phyloP scores from a whole-genome alignment of 2,797 vertebrate species.

The Neostethus bicornis region DNA sequence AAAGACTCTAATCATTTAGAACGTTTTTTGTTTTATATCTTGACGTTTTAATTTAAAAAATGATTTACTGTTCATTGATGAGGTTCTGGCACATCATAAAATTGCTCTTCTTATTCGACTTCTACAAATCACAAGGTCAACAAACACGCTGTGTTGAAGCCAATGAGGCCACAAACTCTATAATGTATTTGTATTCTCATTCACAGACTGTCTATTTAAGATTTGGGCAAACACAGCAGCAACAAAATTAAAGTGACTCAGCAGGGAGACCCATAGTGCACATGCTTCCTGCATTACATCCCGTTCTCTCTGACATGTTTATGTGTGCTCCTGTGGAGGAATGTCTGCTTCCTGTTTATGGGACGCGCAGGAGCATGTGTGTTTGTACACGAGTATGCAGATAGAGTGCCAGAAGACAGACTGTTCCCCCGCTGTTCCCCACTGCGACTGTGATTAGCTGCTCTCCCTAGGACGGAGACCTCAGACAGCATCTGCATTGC shows the following conservation, averaged over 20 bases:
- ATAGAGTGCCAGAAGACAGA: conserved; percentile 43
- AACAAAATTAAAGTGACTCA: conserved; percentile 25
- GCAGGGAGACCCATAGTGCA: conserved; percentile 23
- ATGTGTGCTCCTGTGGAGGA: conserved; percentile 18
- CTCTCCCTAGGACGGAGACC: conserved; percentile 69
- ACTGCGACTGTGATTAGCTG: conserved; percentile 68
- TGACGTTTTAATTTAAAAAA: too few relatives aligned
- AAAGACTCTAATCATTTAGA: too few relatives aligned
- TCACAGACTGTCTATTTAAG: conserved; percentile 5
- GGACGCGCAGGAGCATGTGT: conserved; percentile 14
- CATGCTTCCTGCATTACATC: conserved; percentile 28
- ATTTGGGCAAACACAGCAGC: conserved; percentile 31
- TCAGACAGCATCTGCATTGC: conserved; percentile 55
- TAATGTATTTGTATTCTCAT: conserved; percentile 16
- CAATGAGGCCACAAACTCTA: conserved; percentile 4
- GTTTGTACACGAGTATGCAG: conserved; percentile 38
- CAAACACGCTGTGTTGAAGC: neutral
- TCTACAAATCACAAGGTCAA: neutral
- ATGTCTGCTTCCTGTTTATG: conserved; percentile 22
- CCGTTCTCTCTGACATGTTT: conserved; percentile 37
- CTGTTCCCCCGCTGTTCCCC: conserved; percentile 51
- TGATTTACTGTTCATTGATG: neutral
- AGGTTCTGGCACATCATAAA: neutral
- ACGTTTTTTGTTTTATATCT: too few relatives aligned
- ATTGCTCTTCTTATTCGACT: neutral